A percentile compares a stretch with the other conserved stretches of the same genome.
Conservation (phyloP, 2,797 vertebrate species). For the Rallus crepitans region DNA sequence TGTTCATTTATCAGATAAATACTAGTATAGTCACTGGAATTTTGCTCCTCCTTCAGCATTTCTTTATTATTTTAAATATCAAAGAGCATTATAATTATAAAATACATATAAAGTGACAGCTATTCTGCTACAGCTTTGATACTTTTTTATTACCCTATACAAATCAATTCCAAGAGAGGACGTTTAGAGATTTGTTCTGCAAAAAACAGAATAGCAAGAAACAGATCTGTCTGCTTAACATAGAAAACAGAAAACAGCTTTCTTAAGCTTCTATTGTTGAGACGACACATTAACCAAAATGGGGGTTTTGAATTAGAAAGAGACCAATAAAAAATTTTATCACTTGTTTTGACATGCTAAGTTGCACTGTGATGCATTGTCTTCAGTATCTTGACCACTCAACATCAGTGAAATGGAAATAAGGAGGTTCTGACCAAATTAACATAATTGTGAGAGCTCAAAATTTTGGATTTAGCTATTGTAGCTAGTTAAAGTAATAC, state of each 20-base stretch:
- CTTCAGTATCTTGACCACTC: neutral
- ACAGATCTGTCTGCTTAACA: neutral
- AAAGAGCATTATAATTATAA: neutral
- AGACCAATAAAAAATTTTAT: neutral
- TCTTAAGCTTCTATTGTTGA: neutral
- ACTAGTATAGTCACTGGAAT: neutral
- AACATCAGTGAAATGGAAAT: neutral
- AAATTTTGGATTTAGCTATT: neutral
- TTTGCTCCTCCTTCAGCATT: neutral
- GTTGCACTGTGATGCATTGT: neutral
- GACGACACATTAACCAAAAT: neutral
- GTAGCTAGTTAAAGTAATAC: neutral
- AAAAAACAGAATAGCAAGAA: neutral
- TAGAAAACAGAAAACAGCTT: neutral
- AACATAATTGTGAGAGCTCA: neutral
- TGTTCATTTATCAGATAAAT: neutral
- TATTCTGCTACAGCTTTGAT: neutral
- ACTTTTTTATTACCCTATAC: neutral
- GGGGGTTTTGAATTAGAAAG: neutral
- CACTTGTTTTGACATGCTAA: neutral
- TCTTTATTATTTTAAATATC: neutral
- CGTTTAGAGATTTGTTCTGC: neutral
- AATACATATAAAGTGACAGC: neutral
- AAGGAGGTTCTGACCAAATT: neutral
- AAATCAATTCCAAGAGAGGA: neutral